A percentile compares a stretch with the other conserved stretches of the same genome.
Evolutionary conservation across 2,113 vertebrate genomes (phyloP).

Genomic region (Pachycephala philippinensis): DNA sequence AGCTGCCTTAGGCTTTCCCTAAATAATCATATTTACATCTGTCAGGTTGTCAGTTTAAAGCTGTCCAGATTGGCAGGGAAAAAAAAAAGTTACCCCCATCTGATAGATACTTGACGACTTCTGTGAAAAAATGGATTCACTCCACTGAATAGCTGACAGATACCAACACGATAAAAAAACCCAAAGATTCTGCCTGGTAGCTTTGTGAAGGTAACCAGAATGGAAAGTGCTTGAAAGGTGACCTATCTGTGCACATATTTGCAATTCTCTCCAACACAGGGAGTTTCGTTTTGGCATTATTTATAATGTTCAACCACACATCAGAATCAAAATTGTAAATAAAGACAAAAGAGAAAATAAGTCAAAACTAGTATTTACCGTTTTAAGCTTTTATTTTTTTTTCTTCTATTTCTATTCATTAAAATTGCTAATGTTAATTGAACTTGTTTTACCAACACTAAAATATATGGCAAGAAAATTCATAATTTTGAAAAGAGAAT

Average conservation of each 20-base stretch:
- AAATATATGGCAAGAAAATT: neutral
- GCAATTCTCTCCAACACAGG: neutral
- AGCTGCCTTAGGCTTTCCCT: neutral
- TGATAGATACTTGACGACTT: neutral
- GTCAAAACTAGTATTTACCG: neutral
- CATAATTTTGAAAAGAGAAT: neutral
- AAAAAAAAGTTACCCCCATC: neutral
- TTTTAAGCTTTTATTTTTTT: neutral
- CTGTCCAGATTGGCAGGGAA: neutral
- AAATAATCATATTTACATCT: slow-evolving; percentile 9
- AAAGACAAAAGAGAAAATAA: neutral
- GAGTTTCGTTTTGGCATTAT: neutral
- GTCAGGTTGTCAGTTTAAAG: slow-evolving; percentile 18
- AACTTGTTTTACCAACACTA: neutral
- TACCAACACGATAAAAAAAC: neutral
- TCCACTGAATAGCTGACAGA: slow-evolving; percentile 36
- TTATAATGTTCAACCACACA: neutral
- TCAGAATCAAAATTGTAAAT: neutral
- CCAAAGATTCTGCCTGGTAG: neutral
- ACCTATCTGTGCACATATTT: neutral
- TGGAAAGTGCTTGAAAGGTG: neutral
- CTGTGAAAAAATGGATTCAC: slow-evolving; percentile 1
- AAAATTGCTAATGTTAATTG: neutral
- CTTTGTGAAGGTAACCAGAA: neutral
- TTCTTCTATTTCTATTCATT: neutral